phyloP scores from a whole-genome alignment of 1,140 invertebrate genomes.

The Cyrtorhinus lividipennis region DNA sequence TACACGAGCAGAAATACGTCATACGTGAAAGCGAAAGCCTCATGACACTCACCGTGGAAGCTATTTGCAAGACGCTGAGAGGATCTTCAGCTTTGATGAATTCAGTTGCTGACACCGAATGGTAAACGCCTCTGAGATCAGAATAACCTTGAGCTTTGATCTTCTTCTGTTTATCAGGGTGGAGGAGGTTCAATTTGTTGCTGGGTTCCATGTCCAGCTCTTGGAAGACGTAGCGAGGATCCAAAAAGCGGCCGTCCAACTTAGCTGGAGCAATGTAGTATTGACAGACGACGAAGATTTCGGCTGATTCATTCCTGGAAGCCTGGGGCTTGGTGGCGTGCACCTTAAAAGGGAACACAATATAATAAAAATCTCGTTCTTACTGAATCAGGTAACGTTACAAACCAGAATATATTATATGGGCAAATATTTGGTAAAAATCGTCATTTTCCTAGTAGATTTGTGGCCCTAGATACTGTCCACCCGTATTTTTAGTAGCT shows the following conservation, averaged over 20 bases:
- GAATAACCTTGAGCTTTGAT: slow-evolving; percentile 86
- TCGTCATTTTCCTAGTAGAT: no score
- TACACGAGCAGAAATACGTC: no score
- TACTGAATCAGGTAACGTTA: no score
- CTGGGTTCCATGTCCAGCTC: slow-evolving; percentile 63
- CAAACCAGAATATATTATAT: no score
- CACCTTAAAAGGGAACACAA: no score
- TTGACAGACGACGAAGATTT: slow-evolving; percentile 99
- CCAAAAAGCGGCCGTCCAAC: slow-evolving; percentile 86
- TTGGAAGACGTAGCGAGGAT: slow-evolving; percentile 91
- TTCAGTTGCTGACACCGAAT: slow-evolving; percentile 53
- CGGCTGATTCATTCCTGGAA: slow-evolving; percentile 94
- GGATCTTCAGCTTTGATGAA: slow-evolving; percentile 57
- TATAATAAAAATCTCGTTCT: no score
- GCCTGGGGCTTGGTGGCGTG: slow-evolving; percentile 98
- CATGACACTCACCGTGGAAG: slow-evolving; percentile 54
- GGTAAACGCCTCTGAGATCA: slow-evolving; percentile 68
- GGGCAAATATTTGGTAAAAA: no score
- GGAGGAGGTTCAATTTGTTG: slow-evolving; percentile 47
- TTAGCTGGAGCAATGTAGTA: slow-evolving; percentile 84
- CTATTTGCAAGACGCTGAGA: slow-evolving; percentile 56
- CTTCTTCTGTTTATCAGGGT: slow-evolving; percentile 62
- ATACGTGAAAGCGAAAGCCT: no score
- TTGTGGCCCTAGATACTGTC: no score
- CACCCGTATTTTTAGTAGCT: no score